These are phyloP conservation scores for Aphis gossypii DNA, from an alignment of 1,140 invertebrate genomes.

Conservation along the genomic window DNA sequence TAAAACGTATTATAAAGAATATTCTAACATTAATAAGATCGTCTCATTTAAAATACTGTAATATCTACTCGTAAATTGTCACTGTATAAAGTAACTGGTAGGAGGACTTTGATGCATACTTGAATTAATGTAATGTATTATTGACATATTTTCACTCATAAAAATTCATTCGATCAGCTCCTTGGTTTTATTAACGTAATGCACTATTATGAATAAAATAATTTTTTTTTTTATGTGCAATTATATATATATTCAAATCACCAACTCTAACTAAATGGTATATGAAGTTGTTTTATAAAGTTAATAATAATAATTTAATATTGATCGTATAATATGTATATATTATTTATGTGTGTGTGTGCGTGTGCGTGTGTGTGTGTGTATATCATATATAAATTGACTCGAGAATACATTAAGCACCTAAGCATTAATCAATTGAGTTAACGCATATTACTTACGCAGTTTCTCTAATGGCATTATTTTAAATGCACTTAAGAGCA, in stretches of 20 bases:
- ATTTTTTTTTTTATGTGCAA: not conserved
- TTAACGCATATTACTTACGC: not conserved
- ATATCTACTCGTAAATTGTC: not conserved
- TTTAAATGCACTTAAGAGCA: constrained; percentile 2
- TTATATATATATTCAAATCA: not conserved
- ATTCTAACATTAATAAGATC: not conserved
- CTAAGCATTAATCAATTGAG: not conserved
- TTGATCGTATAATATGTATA: not conserved
- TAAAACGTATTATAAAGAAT: not conserved
- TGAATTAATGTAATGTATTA: not conserved
- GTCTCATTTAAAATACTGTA: not conserved
- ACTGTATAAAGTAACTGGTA: not conserved
- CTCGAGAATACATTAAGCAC: not conserved
- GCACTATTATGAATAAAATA: not conserved
- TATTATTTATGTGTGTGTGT: not conserved
- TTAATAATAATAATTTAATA: not conserved
- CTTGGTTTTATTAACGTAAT: not conserved
- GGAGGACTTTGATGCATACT: not conserved
- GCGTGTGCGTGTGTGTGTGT: not conserved
- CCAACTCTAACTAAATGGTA: not conserved
- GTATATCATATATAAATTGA: not conserved
- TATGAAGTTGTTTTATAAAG: not conserved
- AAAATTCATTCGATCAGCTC: not conserved
- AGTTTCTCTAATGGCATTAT: not conserved
- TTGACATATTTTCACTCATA: not conserved